Evolutionary conservation across 1,140 invertebrate genomes (phyloP).

Genomic region (Apis cerana): DNA sequence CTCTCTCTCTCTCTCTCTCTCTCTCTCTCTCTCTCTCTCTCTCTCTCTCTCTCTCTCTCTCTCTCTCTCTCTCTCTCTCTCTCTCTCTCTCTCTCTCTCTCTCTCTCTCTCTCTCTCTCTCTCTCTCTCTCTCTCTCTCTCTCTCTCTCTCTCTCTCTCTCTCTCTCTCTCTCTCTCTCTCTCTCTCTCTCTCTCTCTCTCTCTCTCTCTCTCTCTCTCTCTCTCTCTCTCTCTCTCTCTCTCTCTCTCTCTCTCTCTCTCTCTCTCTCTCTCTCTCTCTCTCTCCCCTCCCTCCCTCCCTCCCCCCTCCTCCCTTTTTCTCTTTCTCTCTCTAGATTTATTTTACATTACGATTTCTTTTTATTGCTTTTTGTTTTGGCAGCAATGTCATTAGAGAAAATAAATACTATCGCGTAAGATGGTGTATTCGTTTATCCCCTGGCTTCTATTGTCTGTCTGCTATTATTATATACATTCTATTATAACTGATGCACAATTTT

Average conservation of each 20-base stretch:
- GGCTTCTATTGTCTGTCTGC: constrained; percentile 20
- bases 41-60: neutral
- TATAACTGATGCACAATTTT: constrained; percentile 44
- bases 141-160: neutral
- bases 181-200: neutral
- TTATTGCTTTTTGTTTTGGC: neutral
- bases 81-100: neutral
- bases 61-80: fast-evolving
- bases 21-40: neutral
- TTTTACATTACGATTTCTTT: constrained; percentile 5
- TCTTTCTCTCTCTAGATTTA: neutral
- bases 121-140: fast-evolving
- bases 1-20: no score
- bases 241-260: neutral
- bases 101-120: neutral
- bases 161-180: neutral
- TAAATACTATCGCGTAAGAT: neutral
- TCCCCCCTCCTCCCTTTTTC: no score
- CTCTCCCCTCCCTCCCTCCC: neutral
- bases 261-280: neutral
- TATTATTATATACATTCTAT: constrained; percentile 16
- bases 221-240: neutral
- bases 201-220: neutral
- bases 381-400: neutral
- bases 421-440: constrained; percentile 12